Evolutionary conservation across 1,140 invertebrate species (phyloP), one percentile per base, ranked within the genome.

Genomic region (Leptonema lineaticorne): DNA sequence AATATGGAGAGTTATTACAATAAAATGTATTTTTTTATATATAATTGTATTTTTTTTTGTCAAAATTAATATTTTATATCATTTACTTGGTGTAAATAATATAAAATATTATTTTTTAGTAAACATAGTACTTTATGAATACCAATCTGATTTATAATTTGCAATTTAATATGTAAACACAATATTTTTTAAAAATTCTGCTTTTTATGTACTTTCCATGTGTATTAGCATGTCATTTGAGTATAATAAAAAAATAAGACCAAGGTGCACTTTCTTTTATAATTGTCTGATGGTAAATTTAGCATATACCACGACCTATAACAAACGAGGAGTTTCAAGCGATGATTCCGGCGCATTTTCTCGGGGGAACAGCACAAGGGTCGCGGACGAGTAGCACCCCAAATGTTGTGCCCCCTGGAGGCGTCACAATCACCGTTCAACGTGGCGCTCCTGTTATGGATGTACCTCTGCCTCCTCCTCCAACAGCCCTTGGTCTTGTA

Each of bases 251-350:
- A n/a, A 53, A 53, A 53, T 53, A 53, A 53, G 50, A 53, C 50
- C 50, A 53, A 53, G 50, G 50, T 11, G 50, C 50, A 53, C 27
- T 53, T 53, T 53, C 27, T 53, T 53, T 53, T 24, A 22, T 53
- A 53, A 53, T 24, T 53, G n/a, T n/a, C 27, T 20, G 9, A 11
- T 53, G 62, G 62, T 64, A 48, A 27, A 76, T 76, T 74, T 67
- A 72, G 82, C 85, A 86, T 82, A 87, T 89, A 79, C 85, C 89
- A 79, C 88, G 90, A 81, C 90, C 91, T 76, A 89, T 93, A 82
- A 94, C 91, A 81, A 94, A 90, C 84, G 92, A 93, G 84, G 91
- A 94, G 82, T 94, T 94, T 86, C 90, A 93, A 88, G 91, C 92
- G 79, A 92, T 95, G 92, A 94, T 95, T 75, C 92, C 93, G 74